Evolutionary conservation across 2,797 vertebrate genomes (phyloP).

Genomic region (Neosilurus mollespiculum): DNA sequence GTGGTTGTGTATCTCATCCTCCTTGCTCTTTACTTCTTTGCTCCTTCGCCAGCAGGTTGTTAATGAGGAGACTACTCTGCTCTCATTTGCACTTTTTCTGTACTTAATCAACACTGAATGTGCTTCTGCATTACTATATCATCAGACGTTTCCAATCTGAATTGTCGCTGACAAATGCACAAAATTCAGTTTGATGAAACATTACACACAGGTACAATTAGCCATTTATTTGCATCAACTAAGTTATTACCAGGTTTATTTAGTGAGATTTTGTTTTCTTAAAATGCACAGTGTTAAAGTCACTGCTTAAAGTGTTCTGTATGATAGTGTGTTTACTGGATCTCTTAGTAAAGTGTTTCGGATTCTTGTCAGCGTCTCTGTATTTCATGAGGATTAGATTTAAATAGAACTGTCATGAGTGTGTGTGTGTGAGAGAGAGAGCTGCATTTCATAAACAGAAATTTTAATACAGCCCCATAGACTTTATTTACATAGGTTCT

Average conservation of each 20-base stretch:
- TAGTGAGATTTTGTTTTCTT: constrained; percentile 7
- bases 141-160: not conserved
- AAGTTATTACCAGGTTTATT: not conserved
- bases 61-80: constrained; percentile 55
- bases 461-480: too few relatives aligned
- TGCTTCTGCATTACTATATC: not conserved
- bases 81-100: not conserved
- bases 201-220: not conserved
- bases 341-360: not conserved
- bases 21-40: constrained; percentile 79
- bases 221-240: not conserved
- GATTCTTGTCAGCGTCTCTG: not conserved
- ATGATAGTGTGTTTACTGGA: not conserved
- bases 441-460: not conserved
- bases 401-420: not conserved
- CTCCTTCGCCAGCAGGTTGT: constrained; percentile 79
- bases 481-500: not conserved
- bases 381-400: not conserved
- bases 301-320: not conserved
- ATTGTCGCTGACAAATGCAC: not conserved
- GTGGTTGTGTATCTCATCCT: constrained; percentile 84
- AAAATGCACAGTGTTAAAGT: not conserved
- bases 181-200: not conserved
- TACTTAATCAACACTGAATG: not conserved
- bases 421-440: not conserved